phyloP scores from a whole-genome alignment of 2,888 invertebrate genomes.

The Tuta absoluta region DNA sequence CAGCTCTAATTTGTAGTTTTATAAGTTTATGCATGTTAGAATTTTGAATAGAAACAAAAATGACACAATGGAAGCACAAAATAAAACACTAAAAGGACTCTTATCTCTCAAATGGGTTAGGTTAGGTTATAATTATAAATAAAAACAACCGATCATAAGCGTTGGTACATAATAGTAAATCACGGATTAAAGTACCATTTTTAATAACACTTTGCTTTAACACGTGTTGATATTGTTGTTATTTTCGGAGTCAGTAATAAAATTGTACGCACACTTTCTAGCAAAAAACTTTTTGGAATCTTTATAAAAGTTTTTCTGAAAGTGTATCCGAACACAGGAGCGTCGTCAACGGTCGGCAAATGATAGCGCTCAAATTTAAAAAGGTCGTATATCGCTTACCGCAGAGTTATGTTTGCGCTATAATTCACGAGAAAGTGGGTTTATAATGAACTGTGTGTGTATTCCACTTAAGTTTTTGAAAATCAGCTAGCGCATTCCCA shows the following conservation, averaged over 20 bases:
- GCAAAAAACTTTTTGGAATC: not conserved
- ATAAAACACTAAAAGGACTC: too few relatives aligned
- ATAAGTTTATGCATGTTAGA: not conserved
- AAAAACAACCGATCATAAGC: too few relatives aligned
- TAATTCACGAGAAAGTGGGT: not conserved
- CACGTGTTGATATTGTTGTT: too few relatives aligned
- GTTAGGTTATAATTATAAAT: too few relatives aligned
- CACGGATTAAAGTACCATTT: too few relatives aligned
- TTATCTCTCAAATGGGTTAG: too few relatives aligned
- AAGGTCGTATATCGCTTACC: conserved; percentile 7
- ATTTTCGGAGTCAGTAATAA: too few relatives aligned
- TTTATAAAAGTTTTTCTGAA: conserved; percentile 1
- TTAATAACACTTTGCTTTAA: too few relatives aligned
- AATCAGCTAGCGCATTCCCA: conserved; percentile 1
- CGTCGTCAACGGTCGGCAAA: conserved; percentile 18
- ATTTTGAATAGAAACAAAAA: not conserved
- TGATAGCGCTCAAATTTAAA: conserved; percentile 15
- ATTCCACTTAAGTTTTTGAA: not conserved
- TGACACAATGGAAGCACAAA: too few relatives aligned
- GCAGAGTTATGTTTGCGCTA: not conserved
- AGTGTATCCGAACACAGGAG: conserved; percentile 20
- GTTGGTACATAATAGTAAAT: too few relatives aligned
- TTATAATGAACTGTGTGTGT: not conserved
- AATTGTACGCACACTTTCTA: too few relatives aligned
- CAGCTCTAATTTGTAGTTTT: not conserved